Percentiles rank a stretch among this genome's conserved stretches.
phyloP scores from a whole-genome alignment of 2,888 invertebrate genomes.

The Microchrysa polita region DNA sequence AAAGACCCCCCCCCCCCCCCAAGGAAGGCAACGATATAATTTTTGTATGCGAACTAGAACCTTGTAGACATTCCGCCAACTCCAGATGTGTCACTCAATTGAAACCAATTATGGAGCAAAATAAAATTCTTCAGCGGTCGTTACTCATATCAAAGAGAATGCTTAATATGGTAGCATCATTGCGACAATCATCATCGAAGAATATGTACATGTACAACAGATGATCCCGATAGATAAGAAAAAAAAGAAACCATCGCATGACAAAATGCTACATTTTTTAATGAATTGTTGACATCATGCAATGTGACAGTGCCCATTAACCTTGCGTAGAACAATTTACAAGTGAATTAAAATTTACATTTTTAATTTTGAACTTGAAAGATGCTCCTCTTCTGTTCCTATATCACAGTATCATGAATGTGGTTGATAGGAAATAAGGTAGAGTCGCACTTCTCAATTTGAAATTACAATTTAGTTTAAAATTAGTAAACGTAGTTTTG shows the following conservation, averaged over 20 bases:
- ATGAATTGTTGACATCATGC: constrained; percentile 29
- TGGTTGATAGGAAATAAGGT: neutral
- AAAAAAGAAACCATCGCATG: neutral
- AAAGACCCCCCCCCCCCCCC: too few relatives aligned
- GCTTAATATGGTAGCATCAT: neutral
- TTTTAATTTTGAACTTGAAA: neutral
- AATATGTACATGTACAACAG: neutral
- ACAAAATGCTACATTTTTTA: constrained; percentile 7
- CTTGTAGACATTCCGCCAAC: constrained; percentile 10
- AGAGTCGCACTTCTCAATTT: neutral
- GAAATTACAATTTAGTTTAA: too few relatives aligned
- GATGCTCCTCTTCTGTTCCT: neutral
- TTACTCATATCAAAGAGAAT: constrained; percentile 38
- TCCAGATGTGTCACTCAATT: constrained; percentile 48
- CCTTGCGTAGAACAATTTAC: neutral
- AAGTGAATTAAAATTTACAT: neutral
- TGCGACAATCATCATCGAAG: neutral
- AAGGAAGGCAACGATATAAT: too few relatives aligned
- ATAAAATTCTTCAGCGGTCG: constrained; percentile 30
- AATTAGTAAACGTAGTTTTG: too few relatives aligned
- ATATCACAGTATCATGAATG: neutral
- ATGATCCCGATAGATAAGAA: neutral
- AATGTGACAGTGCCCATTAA: constrained; percentile 26
- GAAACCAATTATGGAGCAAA: constrained; percentile 43
- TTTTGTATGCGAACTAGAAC: too few relatives aligned